Base-by-base conservation (phyloP, 2,888 invertebrate species). In the Tetropium fuscum region DNA sequence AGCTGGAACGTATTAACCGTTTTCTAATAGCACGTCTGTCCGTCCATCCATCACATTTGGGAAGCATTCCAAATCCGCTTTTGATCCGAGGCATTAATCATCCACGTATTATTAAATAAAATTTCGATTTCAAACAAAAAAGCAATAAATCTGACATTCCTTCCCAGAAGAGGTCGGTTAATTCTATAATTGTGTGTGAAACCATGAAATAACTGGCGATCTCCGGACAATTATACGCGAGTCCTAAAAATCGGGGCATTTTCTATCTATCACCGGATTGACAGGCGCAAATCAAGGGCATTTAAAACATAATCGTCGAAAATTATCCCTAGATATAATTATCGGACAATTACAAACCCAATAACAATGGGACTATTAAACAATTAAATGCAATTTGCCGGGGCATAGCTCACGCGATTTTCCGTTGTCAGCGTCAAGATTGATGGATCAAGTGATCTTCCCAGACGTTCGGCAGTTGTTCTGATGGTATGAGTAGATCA, bases 301-400 rank as follows among this genome's bases (percentile, higher is more conserved):
- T 71, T 73, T 72, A 71, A 73, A 74, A 73, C 71, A 74, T 73
- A 72, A 74, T 73, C 68, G 70, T 67, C 63, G 62, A 67, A 74
- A 73, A 74, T 74, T 75, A 74, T 71, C 71, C 63, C 65, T n/a
- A 58, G 66, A 68, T 74, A 71, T 74, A 70, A 73, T 71, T 70
- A 66, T 63, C 64, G 43, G 63, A 67, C 71, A 74, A 78, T 74
- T 75, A 72, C 72, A 71, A 70, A 72, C 60, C 68, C 63, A 58
- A 72, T 71, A 77, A 78, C 75, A 78, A 78, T 74, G 60, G 76
- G 71, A 64, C 78, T 74, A 80, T 80, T 79, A 79, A 79, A 78
- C 78, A 80, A 80, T 80, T 80, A 80, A 77, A 74, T 77, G 78
- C 76, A 78, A 80, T 79, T 76, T 75, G 71, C 70, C 67, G 68